Evolutionary conservation across 2,113 vertebrate species (phyloP).

Genomic region (Athene noctua): DNA sequence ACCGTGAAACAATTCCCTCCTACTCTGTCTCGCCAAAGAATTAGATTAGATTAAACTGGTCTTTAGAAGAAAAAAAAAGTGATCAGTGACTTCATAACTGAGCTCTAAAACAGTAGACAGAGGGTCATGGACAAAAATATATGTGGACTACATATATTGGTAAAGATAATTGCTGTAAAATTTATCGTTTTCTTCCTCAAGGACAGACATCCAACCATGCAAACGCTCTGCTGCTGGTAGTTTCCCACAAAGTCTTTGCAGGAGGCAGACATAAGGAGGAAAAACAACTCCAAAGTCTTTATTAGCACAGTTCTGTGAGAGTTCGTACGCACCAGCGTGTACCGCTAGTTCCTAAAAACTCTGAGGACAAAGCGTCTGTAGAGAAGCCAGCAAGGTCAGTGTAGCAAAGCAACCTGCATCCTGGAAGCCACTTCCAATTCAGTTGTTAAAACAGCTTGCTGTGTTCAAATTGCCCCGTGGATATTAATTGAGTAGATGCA

Average conservation of each 20-base stretch:
- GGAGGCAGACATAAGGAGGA: neutral
- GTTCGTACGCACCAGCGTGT: rapidly evolving
- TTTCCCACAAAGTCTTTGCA: neutral
- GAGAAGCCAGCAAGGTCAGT: neutral
- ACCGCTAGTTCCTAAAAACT: neutral
- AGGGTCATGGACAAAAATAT: neutral
- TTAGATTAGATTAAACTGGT: constrained; percentile 28
- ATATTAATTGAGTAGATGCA: neutral
- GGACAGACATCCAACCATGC: neutral
- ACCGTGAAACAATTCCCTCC: constrained; percentile 3
- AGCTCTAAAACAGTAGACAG: neutral
- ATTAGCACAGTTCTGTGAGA: neutral
- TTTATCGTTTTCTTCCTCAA: neutral
- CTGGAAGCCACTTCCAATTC: neutral
- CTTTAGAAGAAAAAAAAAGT: neutral
- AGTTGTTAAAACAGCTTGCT: neutral
- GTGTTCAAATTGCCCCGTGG: neutral
- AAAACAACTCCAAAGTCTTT: neutral
- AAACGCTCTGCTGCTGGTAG: neutral
- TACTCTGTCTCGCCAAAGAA: constrained; percentile 23
- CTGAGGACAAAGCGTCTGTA: rapidly evolving
- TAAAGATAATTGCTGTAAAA: neutral
- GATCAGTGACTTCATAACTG: neutral
- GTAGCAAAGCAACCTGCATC: neutral
- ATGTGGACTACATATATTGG: neutral